phyloP scores from a whole-genome alignment of 1,140 invertebrate genomes.

The Babylonia areolata region DNA sequence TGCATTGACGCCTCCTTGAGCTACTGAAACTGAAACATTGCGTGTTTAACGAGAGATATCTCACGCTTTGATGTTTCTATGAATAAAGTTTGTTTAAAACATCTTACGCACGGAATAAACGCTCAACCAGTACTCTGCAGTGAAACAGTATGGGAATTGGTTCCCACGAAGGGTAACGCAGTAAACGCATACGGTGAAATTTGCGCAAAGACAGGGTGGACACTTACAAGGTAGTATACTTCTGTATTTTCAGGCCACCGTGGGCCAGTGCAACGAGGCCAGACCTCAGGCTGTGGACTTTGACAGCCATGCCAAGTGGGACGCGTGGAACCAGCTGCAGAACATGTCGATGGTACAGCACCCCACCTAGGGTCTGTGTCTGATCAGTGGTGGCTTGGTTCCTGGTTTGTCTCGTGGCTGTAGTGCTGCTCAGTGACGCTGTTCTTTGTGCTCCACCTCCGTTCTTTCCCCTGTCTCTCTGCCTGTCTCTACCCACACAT shows the following conservation, averaged over 20 bases:
- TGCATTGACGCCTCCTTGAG: too few relatives aligned
- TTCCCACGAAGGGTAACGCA: not conserved
- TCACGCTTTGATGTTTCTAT: too few relatives aligned
- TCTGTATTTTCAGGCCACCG: slow-evolving; percentile 76
- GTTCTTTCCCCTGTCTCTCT: too few relatives aligned
- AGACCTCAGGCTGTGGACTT: slow-evolving; percentile 81
- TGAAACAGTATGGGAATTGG: not conserved
- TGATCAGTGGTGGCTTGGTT: too few relatives aligned
- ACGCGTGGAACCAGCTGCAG: slow-evolving; percentile 80
- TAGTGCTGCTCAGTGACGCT: not conserved
- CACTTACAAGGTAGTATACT: not conserved
- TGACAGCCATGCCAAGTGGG: slow-evolving; percentile 81
- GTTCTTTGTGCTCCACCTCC: too few relatives aligned
- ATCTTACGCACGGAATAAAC: not conserved
- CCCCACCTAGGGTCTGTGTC: not conserved
- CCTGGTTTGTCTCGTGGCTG: not conserved
- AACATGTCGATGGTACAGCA: slow-evolving; percentile 73
- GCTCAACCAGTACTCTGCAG: too few relatives aligned
- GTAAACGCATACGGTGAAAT: not conserved
- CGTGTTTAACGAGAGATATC: too few relatives aligned
- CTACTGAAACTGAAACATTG: too few relatives aligned
- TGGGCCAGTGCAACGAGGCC: slow-evolving; percentile 77
- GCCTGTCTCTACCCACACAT: too few relatives aligned
- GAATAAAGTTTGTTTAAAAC: not conserved
- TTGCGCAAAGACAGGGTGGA: not conserved